Evolutionary conservation across 2,888 invertebrate species (phyloP), one percentile per base, ranked within the genome.

Genomic region (Drosophila tripunctata): DNA sequence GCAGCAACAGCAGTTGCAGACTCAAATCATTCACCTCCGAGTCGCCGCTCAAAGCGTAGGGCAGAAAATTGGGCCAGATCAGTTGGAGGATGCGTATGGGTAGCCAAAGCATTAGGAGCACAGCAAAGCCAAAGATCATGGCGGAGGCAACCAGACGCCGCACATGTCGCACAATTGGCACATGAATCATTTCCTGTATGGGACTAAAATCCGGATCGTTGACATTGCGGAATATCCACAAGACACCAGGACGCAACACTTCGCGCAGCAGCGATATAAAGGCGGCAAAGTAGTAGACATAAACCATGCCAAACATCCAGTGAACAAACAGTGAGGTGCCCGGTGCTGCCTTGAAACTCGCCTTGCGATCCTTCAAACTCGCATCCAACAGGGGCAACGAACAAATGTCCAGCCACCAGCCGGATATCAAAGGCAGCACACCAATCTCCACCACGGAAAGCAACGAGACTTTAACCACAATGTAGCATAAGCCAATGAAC

Each of bases 151-250:
- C 94, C 43, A 99, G 93, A 30, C 99, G 94, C 8, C 98, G 94
- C 14, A 97, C 94, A 90, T 99, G 99, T 36, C 96, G 94, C 87
- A 97, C 92, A 33, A 99, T 97, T 1, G 99, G 97, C 27, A 98
- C 93, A 90, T 99, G 99, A 75, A 99, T 99, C 99, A 99, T 99
- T 94, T 97, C 95, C 94, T 98, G 88, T 66, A 99, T 98, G 5
- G 99, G 99, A 92, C 99, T 99, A 89, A 99, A 99, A 88, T 99
- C 99, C 0, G 99, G 99, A 92, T 99, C 99, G 91, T 99, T 99
- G 61, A 99, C 93, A 91, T 99, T 99, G 76, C 99, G 94, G 80
- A 99, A 93, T 91, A 99, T 99, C 99, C 99, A 99, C 2, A 99
- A 93, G 0, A 99, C 98, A 0, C 99, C 99, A 0, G 99, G 99